Base-by-base conservation (phyloP, 2,888 invertebrate genomes). In the Periphyllus acericola region DNA sequence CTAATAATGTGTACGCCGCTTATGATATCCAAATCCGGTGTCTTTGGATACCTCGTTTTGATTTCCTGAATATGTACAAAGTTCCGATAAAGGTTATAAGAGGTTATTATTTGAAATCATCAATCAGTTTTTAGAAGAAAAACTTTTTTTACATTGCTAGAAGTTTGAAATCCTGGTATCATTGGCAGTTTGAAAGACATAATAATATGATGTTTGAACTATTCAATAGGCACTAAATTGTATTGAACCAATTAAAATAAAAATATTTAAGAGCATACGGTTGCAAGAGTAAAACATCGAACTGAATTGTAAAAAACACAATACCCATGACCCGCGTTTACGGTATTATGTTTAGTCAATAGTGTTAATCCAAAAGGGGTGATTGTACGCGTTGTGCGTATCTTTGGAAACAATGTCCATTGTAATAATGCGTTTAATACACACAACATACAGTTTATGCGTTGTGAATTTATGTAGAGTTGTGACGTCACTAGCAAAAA, bases 81-180 rank as follows among this genome's bases (percentile, higher is more conserved):
- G 4, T 8, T n/a, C 0, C 29, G 11, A 29, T n/a, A 68, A 29
- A 1, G 25, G 8, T 29, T 3, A 17, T 3, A 1, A 11, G 6
- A 68, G n/a, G 25, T 11, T 29, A 29, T n/a, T 11, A n/a, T 29
- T 68, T 25, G 6, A 68, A 29, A 8, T n/a, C 11, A n/a, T 8
- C 0, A 1, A 29, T 25, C 29, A 11, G 3, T n/a, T 46, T 6
- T 75, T 1, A 14, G 6, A 46, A 6, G 3, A 46, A 25, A 34
- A 19, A 3, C 11, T 5, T 9, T 40, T 1, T 66, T 80, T 80
- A 87, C 86, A 40, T 66, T 60, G 21, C 36, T n/a, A 19, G 4
- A 60, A 32, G 40, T 81, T 32, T 81, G 72, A 87, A 87, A 87
- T 60, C 86, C 86, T 29, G 80, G 86, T 32, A 87, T 80, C 80